Percentiles rank a stretch among this genome's conserved stretches.
These are phyloP conservation scores for Drosophila carrolli DNA, from an alignment of 1,140 invertebrate species.

Conservation along the genomic window DNA sequence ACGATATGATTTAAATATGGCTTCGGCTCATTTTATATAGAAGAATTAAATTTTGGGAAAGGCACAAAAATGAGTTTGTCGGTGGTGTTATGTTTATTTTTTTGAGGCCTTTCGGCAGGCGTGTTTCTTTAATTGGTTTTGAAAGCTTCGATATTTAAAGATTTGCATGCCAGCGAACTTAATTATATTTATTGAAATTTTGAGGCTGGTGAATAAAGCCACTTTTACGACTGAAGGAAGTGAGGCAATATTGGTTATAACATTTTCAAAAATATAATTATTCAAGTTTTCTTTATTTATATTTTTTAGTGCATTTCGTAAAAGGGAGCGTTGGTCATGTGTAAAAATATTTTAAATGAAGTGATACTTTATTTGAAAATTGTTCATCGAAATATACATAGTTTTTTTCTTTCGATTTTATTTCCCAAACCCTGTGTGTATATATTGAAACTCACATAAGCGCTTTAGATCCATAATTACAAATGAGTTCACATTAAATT, in stretches of 20 bases:
- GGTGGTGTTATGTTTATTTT: constrained; percentile 1
- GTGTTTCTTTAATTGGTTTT: constrained; percentile 70
- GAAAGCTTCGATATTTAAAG: constrained; percentile 60
- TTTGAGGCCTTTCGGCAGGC: constrained; percentile 53
- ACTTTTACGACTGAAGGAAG: constrained; percentile 2
- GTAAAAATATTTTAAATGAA: neutral
- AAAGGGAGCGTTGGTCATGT: neutral
- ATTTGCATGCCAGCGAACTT: constrained; percentile 29
- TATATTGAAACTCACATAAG: neutral
- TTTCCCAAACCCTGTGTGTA: neutral
- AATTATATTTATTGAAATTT: constrained; percentile 46
- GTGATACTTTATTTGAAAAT: neutral
- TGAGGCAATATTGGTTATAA: neutral
- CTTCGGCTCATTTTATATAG: constrained; percentile 26
- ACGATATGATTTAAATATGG: constrained; percentile 70
- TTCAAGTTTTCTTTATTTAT: neutral
- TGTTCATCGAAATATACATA: neutral
- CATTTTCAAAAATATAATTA: neutral
- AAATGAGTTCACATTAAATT: constrained; percentile 60
- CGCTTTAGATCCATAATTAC: constrained; percentile 22
- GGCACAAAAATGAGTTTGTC: constrained; percentile 30
- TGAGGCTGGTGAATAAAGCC: neutral
- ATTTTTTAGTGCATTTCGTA: neutral
- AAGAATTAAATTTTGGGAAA: constrained; percentile 34
- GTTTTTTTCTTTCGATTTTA: neutral